Evolutionary conservation across 1,140 invertebrate genomes (phyloP), one percentile per base, ranked within the genome.

Genomic region (Bicyclus anynana): DNA sequence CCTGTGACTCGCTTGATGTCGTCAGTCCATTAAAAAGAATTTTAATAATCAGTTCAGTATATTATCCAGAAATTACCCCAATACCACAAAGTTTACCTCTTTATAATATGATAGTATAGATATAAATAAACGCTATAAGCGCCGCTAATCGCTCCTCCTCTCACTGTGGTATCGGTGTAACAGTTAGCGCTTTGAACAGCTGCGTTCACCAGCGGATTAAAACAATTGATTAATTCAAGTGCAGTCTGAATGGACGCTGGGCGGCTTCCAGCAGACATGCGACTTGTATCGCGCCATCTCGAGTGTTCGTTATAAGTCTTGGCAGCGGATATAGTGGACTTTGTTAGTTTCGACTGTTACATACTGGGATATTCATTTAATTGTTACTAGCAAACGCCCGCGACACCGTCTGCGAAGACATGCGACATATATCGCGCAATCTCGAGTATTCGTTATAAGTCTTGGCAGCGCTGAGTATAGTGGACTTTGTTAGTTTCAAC

Each of bases 141-240:
- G 14, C 16, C 20, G 20, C 46, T 13, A 42, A 48, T 33, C 20
- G 20, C 46, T 20, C 23, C 26, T 42, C 40, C 27, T n/a, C 16
- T 16, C 21, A 60, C 17, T 2, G 20, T 35, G 21, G 16, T 20
- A 51, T 38, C 12, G 10, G 3, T 23, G 29, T 16, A 40, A 52
- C 54, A 27, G 38, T 40, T 33, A 55, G 51, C 63, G 63, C 72
- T 75, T 67, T 75, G 74, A 80, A 75, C 77, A 80, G 74, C 79
- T 80, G 74, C 68, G 68, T 74, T 68, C 62, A 62, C 65, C 59
- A 69, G 67, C 62, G 77, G 77, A 74, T 80, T 84, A 78, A 84
- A 84, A 81, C 78, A 84, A 84, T 84, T 84, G 80, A 81, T 84
- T 81, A 84, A 84, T 79, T 74, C 77, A 80, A 81, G 73, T 75